A percentile compares a stretch with the other conserved stretches of the same genome.
Evolutionary conservation across 2,113 vertebrate genomes (phyloP).

Genomic region (Oryzias melastigma): DNA sequence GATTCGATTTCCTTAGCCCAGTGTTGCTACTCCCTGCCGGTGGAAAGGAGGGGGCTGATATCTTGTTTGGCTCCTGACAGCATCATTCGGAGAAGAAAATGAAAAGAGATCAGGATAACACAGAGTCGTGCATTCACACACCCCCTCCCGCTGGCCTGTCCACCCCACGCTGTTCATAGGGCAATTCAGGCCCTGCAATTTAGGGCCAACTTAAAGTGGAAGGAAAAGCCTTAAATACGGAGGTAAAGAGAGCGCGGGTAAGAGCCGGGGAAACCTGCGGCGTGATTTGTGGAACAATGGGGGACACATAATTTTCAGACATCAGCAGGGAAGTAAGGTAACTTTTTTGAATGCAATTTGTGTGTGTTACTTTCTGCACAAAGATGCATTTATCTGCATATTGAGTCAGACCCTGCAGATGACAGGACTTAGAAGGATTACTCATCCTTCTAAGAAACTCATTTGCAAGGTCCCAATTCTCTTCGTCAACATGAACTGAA

Average conservation of each 20-base stretch:
- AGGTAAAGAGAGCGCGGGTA: slow-evolving; percentile 28
- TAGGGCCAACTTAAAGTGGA: slow-evolving; percentile 72
- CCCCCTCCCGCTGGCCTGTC: slow-evolving; percentile 61
- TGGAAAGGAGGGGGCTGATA: slow-evolving; percentile 60
- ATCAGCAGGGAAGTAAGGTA: slow-evolving; percentile 69
- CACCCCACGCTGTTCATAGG: slow-evolving; percentile 75
- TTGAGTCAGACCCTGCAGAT: slow-evolving; percentile 46
- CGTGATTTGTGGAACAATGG: slow-evolving; percentile 74
- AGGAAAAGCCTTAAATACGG: slow-evolving; percentile 60
- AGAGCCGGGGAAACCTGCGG: slow-evolving; percentile 44
- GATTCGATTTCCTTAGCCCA: slow-evolving; percentile 55
- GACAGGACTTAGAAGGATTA: slow-evolving; percentile 38
- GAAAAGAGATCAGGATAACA: slow-evolving; percentile 76
- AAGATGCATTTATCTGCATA: slow-evolving; percentile 13
- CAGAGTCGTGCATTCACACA: slow-evolving; percentile 55
- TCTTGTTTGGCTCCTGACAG: slow-evolving; percentile 78
- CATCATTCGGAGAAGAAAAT: slow-evolving; percentile 72
- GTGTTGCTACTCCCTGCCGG: slow-evolving; percentile 56
- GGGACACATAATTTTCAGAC: slow-evolving; percentile 75
- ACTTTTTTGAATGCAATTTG: slow-evolving; percentile 65
- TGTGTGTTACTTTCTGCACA: slow-evolving; percentile 35
- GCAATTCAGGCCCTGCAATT: slow-evolving; percentile 76
- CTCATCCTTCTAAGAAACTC: slow-evolving; percentile 40
- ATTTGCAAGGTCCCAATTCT: slow-evolving; percentile 38
- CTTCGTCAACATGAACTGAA: slow-evolving; percentile 48